A percentile compares a stretch with the other conserved stretches of the same genome.
Evolutionary conservation across 2,797 vertebrate genomes (phyloP).

Genomic region (Xenopus petersii): DNA sequence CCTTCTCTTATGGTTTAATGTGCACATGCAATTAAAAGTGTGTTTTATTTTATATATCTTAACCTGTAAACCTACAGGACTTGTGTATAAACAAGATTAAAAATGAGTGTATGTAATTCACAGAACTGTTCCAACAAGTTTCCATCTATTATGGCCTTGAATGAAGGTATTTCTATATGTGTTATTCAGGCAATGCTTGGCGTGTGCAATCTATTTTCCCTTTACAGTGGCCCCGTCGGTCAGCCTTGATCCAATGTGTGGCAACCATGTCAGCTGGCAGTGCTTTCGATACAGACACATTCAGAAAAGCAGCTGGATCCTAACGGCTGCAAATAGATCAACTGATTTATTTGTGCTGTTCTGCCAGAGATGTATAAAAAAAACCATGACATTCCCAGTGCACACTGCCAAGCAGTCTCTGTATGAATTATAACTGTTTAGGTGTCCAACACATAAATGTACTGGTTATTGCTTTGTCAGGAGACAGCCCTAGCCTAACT

Average conservation of each 20-base stretch:
- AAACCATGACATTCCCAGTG: neutral
- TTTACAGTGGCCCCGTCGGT: neutral
- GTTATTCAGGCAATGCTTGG: too few relatives aligned
- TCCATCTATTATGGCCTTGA: too few relatives aligned
- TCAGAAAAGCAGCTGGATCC: constrained; percentile 1
- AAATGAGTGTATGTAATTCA: too few relatives aligned
- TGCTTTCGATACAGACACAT: constrained; percentile 20
- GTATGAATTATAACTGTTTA: neutral
- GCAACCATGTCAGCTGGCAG: constrained; percentile 7
- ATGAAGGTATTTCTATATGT: too few relatives aligned
- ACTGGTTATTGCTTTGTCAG: neutral
- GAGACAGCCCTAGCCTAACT: neutral
- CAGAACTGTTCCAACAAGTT: too few relatives aligned
- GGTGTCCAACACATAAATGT: constrained; percentile 5
- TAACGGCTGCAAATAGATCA: neutral
- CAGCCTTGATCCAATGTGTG: neutral
- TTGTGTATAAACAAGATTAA: too few relatives aligned
- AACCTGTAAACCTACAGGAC: too few relatives aligned
- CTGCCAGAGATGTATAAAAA: neutral
- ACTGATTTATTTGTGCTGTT: neutral
- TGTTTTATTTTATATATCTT: too few relatives aligned
- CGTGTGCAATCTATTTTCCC: neutral
- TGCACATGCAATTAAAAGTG: too few relatives aligned
- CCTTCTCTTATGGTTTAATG: too few relatives aligned
- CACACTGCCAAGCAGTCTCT: neutral